Evolutionary conservation across 2,797 vertebrate genomes (phyloP), one percentile per base, ranked within the genome.

Genomic region (Loris lydekkerianus): DNA sequence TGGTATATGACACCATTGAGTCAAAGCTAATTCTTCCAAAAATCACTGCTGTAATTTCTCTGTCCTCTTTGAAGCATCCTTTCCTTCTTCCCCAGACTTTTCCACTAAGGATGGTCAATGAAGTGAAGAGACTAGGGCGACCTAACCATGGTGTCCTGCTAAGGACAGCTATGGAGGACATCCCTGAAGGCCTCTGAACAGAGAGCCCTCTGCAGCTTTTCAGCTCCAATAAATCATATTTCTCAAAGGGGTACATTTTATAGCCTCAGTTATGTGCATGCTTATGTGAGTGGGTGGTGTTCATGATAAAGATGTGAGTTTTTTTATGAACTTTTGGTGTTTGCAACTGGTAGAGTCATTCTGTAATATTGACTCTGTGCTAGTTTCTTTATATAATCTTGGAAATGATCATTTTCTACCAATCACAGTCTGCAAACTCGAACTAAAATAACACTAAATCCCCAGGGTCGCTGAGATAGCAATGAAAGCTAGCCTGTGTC

Each of bases 381-480:
- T 25, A 5, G 15, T 37, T n/a, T 86, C 3, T 70, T 73, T 78
- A 40, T 3, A 14, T 65, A 61, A 81, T 77, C 67, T 88, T 87
- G 58, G 53, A 95, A 82, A 94, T 81, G n/a, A 4, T 86, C 81
- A 23, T 94, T 95, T 94, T 58, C 53, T 67, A 86, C 56, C 56
- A 96, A 29, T 21, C 18, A 17, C 23, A 69, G 69, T 61, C 67
- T 82, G 92, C 37, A 93, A 58, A 70, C 18, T 31, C 72, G 82
- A 63, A 91, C 20, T 76, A 84, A 91, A 95, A 87, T 49, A 86
- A 17, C 27, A 85, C 17, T 27, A 77, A 80, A 43, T 85, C 29
- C 63, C 76, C 21, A 46, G 53, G 49, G 40, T 15, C 14, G 7
- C 21, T 18, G 58, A 49, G 1, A 10, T 46, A n/a, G 34, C 0